These are phyloP conservation scores for Dolichotis patagonum DNA, from an alignment of 2,113 vertebrate genomes.

Conservation along the genomic window DNA sequence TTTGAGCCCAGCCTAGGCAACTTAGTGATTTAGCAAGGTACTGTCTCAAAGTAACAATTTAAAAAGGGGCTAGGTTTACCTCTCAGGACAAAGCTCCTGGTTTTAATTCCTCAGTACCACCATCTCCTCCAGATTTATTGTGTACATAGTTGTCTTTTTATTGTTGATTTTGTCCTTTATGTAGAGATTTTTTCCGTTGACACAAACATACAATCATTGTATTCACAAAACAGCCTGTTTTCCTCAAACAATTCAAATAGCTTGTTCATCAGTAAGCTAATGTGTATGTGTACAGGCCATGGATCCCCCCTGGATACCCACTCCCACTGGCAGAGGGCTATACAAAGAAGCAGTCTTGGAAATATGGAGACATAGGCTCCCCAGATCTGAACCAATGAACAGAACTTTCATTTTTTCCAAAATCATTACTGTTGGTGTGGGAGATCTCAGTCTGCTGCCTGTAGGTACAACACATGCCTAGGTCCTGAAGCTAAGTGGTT, in stretches of 20 bases:
- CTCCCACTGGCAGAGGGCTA: conserved; percentile 21
- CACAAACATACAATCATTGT: conserved; percentile 92
- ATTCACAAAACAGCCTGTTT: conserved; percentile 99
- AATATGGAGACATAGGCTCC: conserved; percentile 74
- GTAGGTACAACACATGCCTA: not conserved
- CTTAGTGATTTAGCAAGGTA: not conserved
- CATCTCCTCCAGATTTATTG: not conserved
- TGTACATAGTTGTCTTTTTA: conserved; percentile 9
- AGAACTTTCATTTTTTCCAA: conserved; percentile 69
- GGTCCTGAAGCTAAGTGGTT: not conserved
- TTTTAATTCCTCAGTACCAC: not conserved
- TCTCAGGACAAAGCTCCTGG: not conserved
- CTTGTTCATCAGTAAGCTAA: conserved; percentile 91
- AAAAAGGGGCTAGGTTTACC: not conserved
- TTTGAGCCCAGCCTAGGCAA: not conserved
- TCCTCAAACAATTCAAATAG: conserved; percentile 98
- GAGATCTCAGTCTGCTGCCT: conserved; percentile 8
- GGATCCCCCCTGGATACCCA: conserved; percentile 34
- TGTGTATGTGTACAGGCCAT: not conserved
- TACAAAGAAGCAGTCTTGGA: conserved; percentile 64
- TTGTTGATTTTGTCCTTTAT: conserved; percentile 16
- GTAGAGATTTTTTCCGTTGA: conserved; percentile 84
- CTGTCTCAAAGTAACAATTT: not conserved
- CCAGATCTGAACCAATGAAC: conserved; percentile 82
- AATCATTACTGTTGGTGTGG: conserved; percentile 21